phyloP scores from a whole-genome alignment of 1,140 invertebrate genomes.

The Bombus polaris region DNA sequence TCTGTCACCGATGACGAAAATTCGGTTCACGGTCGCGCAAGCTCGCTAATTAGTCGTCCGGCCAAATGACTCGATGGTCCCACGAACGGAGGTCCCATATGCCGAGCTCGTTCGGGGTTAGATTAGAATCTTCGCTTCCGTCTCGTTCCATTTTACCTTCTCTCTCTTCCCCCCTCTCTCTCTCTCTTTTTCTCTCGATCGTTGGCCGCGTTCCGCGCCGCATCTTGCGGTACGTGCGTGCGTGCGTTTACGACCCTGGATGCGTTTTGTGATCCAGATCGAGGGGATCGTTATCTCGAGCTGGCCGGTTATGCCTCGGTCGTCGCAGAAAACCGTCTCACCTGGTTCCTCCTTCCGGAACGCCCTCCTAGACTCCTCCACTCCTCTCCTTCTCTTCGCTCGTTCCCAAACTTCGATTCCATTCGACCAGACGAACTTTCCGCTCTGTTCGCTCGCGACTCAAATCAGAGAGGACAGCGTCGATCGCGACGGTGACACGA shows the following conservation, averaged over 20 bases:
- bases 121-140: slow-evolving; percentile 73
- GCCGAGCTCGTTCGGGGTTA: slow-evolving; percentile 61
- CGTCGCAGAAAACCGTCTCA: slow-evolving; percentile 74
- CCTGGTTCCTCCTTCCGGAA: slow-evolving; percentile 67
- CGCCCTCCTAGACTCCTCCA: slow-evolving; percentile 35
- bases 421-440: too few relatives aligned
- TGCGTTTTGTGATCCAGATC: slow-evolving; percentile 78
- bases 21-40: slow-evolving; percentile 76
- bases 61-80: slow-evolving; percentile 75
- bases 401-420: background rate
- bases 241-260: slow-evolving; percentile 67
- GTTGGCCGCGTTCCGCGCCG: slow-evolving; percentile 1
- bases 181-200: slow-evolving; percentile 21
- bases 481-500: too few relatives aligned
- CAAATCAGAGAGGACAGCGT: too few relatives aligned
- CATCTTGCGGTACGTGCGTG: slow-evolving; percentile 36
- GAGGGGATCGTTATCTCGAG: slow-evolving; percentile 75
- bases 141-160: slow-evolving; percentile 49
- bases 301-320: slow-evolving; percentile 72
- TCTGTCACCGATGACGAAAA: slow-evolving; percentile 68
- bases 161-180: background rate
- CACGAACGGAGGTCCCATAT: slow-evolving; percentile 73
- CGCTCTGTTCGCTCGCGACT: too few relatives aligned
- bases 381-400: background rate
- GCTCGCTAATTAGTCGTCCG: slow-evolving; percentile 73